These are phyloP conservation scores for Chaetodon auriga DNA, from an alignment of 2,113 vertebrate species.

Conservation along the genomic window DNA sequence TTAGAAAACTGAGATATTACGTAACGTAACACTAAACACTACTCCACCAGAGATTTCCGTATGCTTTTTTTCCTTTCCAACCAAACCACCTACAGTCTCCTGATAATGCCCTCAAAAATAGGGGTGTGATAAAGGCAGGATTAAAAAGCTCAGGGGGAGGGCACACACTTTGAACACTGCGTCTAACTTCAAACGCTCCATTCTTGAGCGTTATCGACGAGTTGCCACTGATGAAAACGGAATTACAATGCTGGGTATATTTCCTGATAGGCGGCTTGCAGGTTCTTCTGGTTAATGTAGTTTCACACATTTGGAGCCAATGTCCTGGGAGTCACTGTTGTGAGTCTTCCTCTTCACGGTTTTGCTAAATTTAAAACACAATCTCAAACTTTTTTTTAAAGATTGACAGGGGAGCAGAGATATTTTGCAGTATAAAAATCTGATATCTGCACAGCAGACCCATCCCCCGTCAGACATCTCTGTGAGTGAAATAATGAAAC, in stretches of 20 bases:
- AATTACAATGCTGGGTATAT: neutral
- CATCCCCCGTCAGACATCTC: neutral
- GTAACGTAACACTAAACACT: slow-evolving; percentile 52
- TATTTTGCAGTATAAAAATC: slow-evolving; percentile 9
- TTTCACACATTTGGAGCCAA: neutral
- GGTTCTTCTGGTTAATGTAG: neutral
- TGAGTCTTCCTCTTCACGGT: neutral
- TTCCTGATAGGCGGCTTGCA: neutral
- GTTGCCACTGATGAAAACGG: neutral
- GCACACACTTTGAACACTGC: slow-evolving; percentile 30
- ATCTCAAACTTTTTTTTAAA: neutral
- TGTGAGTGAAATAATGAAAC: slow-evolving; percentile 17
- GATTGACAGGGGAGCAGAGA: neutral
- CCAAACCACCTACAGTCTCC: slow-evolving; percentile 60
- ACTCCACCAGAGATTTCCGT: slow-evolving; percentile 67
- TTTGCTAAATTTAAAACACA: slow-evolving; percentile 3
- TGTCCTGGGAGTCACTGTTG: neutral
- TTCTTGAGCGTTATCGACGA: slow-evolving; percentile 25
- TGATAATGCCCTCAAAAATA: slow-evolving; percentile 48
- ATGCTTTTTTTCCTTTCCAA: slow-evolving; percentile 50
- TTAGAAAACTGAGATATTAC: slow-evolving; percentile 54
- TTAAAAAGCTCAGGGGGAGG: slow-evolving; percentile 25
- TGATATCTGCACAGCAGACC: slow-evolving; percentile 1
- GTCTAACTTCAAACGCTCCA: slow-evolving; percentile 26
- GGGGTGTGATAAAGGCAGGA: slow-evolving; percentile 46